Percentiles rank a stretch among this genome's conserved stretches.
These are phyloP conservation scores for Dallia pectoralis DNA, from an alignment of 2,797 vertebrate species.

Conservation along the genomic window DNA sequence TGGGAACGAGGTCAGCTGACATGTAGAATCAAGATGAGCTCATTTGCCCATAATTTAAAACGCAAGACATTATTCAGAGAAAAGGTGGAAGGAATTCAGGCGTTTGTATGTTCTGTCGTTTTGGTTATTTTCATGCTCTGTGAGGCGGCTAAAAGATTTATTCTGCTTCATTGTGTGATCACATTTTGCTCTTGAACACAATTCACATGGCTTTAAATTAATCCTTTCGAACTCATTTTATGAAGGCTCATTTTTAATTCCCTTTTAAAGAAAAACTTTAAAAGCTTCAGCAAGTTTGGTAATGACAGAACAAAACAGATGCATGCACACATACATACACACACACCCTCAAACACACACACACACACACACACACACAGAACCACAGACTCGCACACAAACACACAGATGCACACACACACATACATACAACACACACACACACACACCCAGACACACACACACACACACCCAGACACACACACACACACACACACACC, in stretches of 20 bases:
- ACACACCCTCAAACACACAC: too few species aligned
- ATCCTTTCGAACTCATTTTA: constrained; percentile 31
- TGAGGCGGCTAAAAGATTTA: constrained; percentile 21
- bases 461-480: not conserved
- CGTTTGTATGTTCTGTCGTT: too few species aligned
- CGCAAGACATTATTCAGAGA: too few species aligned
- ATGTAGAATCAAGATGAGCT: too few species aligned
- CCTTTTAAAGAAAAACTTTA: constrained; percentile 33
- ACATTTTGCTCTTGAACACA: constrained; percentile 49
- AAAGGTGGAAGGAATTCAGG: too few species aligned
- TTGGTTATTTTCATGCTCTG: too few species aligned
- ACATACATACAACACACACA: not conserved
- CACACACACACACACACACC: not conserved
- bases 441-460: not conserved
- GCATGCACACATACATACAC: too few species aligned
- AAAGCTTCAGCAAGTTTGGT: constrained; percentile 27
- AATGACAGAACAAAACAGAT: not conserved
- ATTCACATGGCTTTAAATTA: constrained; percentile 34
- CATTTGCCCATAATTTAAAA: too few species aligned
- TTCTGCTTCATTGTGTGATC: constrained; percentile 40
- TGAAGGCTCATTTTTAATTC: constrained; percentile 30
- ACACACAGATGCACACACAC: not conserved
- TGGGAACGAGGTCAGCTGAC: too few species aligned
- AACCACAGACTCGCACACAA: too few species aligned
- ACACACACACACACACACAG: too few species aligned